Conservation (phyloP, 2,888 invertebrate genomes). For the Mesochorus sp. region DNA sequence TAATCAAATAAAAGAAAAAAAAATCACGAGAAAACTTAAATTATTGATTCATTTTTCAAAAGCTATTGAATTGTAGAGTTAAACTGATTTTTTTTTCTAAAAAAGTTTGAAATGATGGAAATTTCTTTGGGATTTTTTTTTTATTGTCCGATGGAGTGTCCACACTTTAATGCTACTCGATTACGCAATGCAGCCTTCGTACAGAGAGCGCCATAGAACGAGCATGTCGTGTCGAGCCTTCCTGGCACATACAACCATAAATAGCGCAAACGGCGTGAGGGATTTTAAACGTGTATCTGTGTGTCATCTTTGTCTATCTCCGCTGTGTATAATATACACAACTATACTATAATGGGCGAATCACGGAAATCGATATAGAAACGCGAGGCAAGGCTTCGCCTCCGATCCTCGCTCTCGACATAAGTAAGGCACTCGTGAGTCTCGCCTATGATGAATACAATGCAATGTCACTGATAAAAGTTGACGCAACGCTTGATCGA, state of each 20-base stretch:
- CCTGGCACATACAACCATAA: not conserved
- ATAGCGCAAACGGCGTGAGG: not conserved
- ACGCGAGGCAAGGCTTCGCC: constrained; percentile 23
- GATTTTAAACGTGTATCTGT: constrained; percentile 42
- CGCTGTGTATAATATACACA: not conserved
- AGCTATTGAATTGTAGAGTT: no score
- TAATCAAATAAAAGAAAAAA: no score
- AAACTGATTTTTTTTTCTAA: not conserved
- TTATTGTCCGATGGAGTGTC: not conserved
- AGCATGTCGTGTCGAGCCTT: constrained; percentile 38
- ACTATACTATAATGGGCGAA: constrained; percentile 24
- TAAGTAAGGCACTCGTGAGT: not conserved
- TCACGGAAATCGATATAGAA: constrained; percentile 44
- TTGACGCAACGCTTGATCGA: not conserved
- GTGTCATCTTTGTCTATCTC: constrained; percentile 16
- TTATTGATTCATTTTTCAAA: no score
- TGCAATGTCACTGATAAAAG: constrained; percentile 17
- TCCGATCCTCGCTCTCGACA: constrained; percentile 4
- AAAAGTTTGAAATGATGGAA: constrained; percentile 3
- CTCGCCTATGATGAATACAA: not conserved
- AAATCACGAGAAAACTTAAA: no score
- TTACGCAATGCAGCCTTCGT: constrained; percentile 55
- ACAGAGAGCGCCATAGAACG: constrained; percentile 28
- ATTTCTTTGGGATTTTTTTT: constrained; percentile 1
- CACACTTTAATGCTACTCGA: constrained; percentile 6